Conservation (phyloP, 1,140 invertebrate species). For the Varroa destructor region DNA sequence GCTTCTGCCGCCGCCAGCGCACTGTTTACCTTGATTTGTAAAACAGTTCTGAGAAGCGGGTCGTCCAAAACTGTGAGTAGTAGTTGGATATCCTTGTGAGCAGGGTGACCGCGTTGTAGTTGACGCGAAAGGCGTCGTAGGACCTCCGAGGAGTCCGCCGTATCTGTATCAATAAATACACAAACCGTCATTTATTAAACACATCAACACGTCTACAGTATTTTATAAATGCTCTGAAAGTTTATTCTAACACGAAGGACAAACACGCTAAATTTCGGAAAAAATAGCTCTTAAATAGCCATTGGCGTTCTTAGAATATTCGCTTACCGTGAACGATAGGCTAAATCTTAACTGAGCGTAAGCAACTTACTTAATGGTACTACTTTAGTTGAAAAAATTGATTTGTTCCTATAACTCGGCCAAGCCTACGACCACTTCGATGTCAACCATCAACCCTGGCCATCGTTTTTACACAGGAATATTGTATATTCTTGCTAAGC, state of each 20-base stretch:
- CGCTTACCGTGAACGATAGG: background rate
- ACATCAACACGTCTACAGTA: background rate
- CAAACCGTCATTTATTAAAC: constrained; percentile 24
- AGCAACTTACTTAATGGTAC: too few relatives aligned
- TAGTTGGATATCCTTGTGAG: constrained; percentile 18
- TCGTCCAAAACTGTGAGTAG: constrained; percentile 23
- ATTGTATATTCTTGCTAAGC: too few relatives aligned
- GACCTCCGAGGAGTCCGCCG: constrained; percentile 17
- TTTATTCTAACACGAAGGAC: background rate
- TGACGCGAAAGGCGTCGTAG: constrained; percentile 30
- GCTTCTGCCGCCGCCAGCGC: too few relatives aligned
- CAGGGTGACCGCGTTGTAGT: constrained; percentile 7
- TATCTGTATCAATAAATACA: background rate
- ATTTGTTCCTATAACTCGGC: too few relatives aligned
- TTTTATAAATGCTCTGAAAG: background rate
- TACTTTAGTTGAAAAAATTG: too few relatives aligned
- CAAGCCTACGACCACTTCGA: too few relatives aligned
- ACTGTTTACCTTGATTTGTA: constrained; percentile 17
- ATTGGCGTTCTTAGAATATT: background rate
- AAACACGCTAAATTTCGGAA: background rate
- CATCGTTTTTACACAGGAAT: too few relatives aligned
- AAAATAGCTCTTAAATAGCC: background rate
- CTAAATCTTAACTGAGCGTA: background rate
- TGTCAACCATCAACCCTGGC: too few relatives aligned
- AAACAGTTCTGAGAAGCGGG: constrained; percentile 5